Percentiles rank a stretch among this genome's conserved stretches.
Conservation (phyloP, 92 coral and sea anemone genomes). For the Zoanthus sociatus region DNA sequence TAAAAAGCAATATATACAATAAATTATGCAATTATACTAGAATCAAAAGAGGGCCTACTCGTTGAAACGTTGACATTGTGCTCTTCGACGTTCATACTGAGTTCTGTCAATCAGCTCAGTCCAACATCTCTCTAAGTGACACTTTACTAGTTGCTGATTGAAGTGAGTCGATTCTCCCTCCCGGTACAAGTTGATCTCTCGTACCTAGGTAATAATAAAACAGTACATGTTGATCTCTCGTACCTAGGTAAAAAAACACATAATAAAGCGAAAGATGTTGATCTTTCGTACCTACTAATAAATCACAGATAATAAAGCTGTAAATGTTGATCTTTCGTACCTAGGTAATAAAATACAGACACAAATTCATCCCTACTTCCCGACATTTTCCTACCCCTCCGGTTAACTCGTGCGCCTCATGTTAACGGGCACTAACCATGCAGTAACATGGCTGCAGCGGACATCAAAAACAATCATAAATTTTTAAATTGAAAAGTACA, state of each 20-base stretch:
- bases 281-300: slow-evolving; percentile 75
- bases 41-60: slow-evolving; percentile 50
- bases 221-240: slow-evolving; percentile 81
- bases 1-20: too few species aligned
- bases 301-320: not conserved
- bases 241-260: slow-evolving; percentile 47
- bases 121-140: slow-evolving; percentile 80
- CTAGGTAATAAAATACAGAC: slow-evolving; percentile 18
- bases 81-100: slow-evolving; percentile 74
- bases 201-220: slow-evolving; percentile 56
- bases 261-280: slow-evolving; percentile 61
- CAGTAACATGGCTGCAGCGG: too few species aligned
- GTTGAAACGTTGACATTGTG: slow-evolving; percentile 67
- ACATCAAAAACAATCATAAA: too few species aligned
- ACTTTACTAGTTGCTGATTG: slow-evolving; percentile 65
- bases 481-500: too few species aligned
- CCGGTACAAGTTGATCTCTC: slow-evolving; percentile 80
- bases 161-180: slow-evolving; percentile 87
- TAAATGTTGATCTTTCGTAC: slow-evolving; percentile 85
- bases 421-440: too few species aligned
- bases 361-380: too few species aligned
- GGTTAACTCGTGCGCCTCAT: too few species aligned
- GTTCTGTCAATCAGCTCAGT: slow-evolving; percentile 73
- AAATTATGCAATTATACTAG: not conserved
- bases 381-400: too few species aligned